Evolutionary conservation across 2,113 vertebrate species (phyloP).

Genomic region (Percina caprodes): DNA sequence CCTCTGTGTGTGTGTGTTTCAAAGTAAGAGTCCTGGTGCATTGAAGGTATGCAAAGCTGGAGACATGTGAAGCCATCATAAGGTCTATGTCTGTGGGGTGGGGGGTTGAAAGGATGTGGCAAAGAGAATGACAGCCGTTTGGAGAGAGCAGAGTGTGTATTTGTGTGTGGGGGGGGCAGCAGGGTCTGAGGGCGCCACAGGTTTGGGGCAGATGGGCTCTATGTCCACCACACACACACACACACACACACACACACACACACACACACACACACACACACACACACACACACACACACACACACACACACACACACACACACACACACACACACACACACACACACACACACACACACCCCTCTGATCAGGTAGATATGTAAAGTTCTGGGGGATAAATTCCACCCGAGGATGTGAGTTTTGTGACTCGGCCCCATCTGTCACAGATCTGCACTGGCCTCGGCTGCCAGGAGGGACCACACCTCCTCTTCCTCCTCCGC

Average conservation of each 20-base stretch:
- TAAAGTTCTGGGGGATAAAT: slow-evolving; percentile 92
- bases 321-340: slow-evolving; percentile 3
- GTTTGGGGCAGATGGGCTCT: slow-evolving; percentile 98
- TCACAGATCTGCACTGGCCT: slow-evolving; percentile 92
- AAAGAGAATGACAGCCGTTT: neutral
- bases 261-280: slow-evolving; percentile 15
- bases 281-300: slow-evolving; percentile 28
- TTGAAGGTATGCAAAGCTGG: slow-evolving; percentile 90
- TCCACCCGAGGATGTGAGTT: slow-evolving; percentile 93
- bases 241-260: slow-evolving; percentile 33
- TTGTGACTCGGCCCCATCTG: slow-evolving; percentile 97
- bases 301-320: slow-evolving; percentile 9
- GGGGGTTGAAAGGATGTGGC: neutral
- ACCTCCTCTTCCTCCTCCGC: slow-evolving; percentile 82
- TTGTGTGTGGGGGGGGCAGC: slow-evolving; percentile 61
- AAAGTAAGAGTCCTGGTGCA: slow-evolving; percentile 58
- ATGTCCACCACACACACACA: slow-evolving; percentile 88
- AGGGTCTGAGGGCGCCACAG: slow-evolving; percentile 93
- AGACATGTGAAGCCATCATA: slow-evolving; percentile 95
- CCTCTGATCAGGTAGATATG: slow-evolving; percentile 97
- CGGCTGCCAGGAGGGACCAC: slow-evolving; percentile 91
- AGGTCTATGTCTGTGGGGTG: slow-evolving; percentile 86
- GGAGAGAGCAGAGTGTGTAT: slow-evolving; percentile 5
- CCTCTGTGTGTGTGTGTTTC: slow-evolving; percentile 50
- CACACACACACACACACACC: slow-evolving; percentile 67